phyloP scores from a whole-genome alignment of 23 tunicate genomes.

The Styela clava region DNA sequence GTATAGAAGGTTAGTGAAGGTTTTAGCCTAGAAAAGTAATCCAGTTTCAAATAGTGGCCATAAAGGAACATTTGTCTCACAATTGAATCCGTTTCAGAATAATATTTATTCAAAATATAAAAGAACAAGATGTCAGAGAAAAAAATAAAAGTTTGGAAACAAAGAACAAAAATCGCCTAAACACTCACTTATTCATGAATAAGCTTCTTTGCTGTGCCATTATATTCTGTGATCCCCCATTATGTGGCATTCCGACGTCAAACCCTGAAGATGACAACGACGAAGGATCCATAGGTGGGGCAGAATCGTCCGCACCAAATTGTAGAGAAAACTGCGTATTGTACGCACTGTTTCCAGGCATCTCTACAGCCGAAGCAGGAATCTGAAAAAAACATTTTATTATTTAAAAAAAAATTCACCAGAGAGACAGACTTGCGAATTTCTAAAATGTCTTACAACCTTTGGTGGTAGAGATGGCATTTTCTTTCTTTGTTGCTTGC shows the following conservation, averaged over 20 bases:
- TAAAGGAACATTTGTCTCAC: too few relatives aligned
- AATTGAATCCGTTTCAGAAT: too few relatives aligned
- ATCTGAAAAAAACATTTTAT: conserved; percentile 27
- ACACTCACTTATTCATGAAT: conserved; percentile 50
- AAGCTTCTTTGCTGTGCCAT: conserved; percentile 39
- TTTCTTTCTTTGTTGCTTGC: conserved; percentile 61
- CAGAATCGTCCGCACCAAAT: conserved; percentile 69
- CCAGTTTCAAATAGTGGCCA: too few relatives aligned
- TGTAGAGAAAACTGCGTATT: conserved; percentile 46
- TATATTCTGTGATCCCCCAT: neutral
- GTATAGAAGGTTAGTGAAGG: too few relatives aligned
- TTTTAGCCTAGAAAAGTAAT: too few relatives aligned
- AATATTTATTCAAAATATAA: too few relatives aligned
- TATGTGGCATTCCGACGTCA: conserved; percentile 18
- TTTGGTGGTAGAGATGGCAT: conserved; percentile 46
- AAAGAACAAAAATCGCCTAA: too few relatives aligned
- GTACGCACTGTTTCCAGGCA: conserved; percentile 49
- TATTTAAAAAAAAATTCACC: neutral
- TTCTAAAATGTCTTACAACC: conserved; percentile 24
- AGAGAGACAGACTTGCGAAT: too few relatives aligned
- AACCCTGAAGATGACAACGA: conserved; percentile 13
- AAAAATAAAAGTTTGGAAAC: too few relatives aligned
- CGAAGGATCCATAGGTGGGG: conserved; percentile 14
- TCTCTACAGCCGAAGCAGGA: conserved; percentile 88
- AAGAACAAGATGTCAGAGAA: too few relatives aligned